Evolutionary conservation across 2,888 invertebrate genomes (phyloP), one percentile per base, ranked within the genome.

Genomic region (Acanthacorydalis orientalis): DNA sequence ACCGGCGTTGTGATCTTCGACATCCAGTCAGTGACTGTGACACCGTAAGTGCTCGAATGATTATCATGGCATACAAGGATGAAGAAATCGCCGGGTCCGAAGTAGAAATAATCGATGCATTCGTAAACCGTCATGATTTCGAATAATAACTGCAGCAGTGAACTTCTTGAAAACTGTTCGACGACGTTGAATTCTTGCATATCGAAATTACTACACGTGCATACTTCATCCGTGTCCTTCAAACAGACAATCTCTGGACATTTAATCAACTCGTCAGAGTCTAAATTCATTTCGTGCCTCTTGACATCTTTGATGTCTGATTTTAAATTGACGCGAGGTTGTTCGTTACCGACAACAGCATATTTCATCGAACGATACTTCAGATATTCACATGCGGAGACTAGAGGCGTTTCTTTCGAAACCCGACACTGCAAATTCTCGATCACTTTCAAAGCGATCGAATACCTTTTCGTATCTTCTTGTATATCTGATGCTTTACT

Each of bases 21-120:
- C 7, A 43, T 38, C 23, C 15, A 46, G 15, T 38, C 42, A 42
- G 51, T 49, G n/a, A 8, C 38, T 9, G 53, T 45, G 3, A 38
- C 47, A 12, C 45, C 45, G 14, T 44, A 10, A 10, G 35, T 23
- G 7, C 51, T 49, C 16, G 51, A 35, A 9, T 15, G 31, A 7
- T 15, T 14, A 48, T 57, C 51, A 39, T 49, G 43, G 34, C 61
- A 61, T 46, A 52, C 51, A 37, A 64, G 47, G 11, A 64, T 52
- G 16, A 57, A 48, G 32, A 57, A 54, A 44, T 63, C 60, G 14
- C 62, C 62, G 1, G 57, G 57, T 33, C 53, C 52, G 40, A 56
- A 55, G 48, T 61, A 59, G 33, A 50, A 46, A 1, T 49, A 48
- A 23, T 50, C 52, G 16, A 55, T 52, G 43, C 44, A 52, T 48